Conservation (phyloP, 2,113 vertebrate genomes). For the Cavia aperea region DNA sequence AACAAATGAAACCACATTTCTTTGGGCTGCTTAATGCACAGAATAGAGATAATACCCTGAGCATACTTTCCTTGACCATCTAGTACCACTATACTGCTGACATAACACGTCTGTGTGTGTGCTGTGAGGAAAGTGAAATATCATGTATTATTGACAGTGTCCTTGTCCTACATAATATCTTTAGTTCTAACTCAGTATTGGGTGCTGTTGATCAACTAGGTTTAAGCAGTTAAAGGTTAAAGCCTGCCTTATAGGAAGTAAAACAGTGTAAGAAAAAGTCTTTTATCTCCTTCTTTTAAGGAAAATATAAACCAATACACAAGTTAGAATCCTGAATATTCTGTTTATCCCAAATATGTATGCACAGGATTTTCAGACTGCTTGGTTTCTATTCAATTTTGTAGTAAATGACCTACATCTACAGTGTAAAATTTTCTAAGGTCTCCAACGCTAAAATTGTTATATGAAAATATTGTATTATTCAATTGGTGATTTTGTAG, state of each 20-base stretch:
- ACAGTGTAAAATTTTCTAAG: neutral
- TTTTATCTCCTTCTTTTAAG: neutral
- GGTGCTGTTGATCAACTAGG: neutral
- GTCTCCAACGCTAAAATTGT: neutral
- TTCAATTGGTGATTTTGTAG: slow-evolving; percentile 22
- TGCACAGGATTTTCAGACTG: neutral
- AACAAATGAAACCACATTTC: neutral
- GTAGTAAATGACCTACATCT: slow-evolving; percentile 19
- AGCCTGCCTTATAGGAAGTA: neutral
- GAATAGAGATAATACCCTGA: neutral
- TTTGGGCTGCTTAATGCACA: neutral
- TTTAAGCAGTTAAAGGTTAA: neutral
- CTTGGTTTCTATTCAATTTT: slow-evolving; percentile 28
- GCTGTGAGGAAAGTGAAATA: neutral
- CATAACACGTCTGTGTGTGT: neutral
- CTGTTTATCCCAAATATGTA: neutral
- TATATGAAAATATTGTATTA: slow-evolving; percentile 14
- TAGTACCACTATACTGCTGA: neutral
- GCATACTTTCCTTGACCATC: neutral
- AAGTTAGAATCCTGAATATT: neutral
- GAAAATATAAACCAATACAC: neutral
- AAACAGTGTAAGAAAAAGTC: neutral
- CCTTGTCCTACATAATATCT: neutral
- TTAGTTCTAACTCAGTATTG: neutral
- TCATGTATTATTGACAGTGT: neutral